Conservation (phyloP, 2,888 invertebrate genomes). For the Corythucha ciliata region DNA sequence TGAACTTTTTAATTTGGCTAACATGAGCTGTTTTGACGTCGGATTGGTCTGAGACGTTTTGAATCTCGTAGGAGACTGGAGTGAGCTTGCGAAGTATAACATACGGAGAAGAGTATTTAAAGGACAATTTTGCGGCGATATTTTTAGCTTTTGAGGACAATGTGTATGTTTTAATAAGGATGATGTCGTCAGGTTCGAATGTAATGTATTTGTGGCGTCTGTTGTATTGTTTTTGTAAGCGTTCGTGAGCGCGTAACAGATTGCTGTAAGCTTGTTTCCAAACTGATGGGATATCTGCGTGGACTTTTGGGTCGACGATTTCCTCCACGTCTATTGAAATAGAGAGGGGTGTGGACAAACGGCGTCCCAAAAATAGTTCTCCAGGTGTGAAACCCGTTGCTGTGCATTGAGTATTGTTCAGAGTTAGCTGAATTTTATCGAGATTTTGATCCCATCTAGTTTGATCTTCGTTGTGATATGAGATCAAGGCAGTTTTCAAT, state of each 20-base stretch:
- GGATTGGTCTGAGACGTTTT: neutral
- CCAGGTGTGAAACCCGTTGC: conserved; percentile 15
- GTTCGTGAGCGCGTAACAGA: conserved; percentile 3
- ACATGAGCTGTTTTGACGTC: conserved; percentile 6
- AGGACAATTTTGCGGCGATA: neutral
- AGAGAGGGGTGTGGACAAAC: conserved; percentile 8
- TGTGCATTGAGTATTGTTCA: conserved; percentile 10
- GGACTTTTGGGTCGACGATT: too few species aligned
- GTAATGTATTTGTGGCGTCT: neutral
- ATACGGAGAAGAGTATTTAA: conserved; percentile 4
- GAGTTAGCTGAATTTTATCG: conserved; percentile 1
- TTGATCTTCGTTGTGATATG: conserved; percentile 6
- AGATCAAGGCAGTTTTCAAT: conserved; percentile 12
- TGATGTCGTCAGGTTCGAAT: neutral
- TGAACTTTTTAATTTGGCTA: conserved; percentile 9
- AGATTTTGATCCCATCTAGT: conserved; percentile 13
- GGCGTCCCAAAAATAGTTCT: conserved; percentile 13
- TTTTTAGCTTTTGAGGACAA: neutral
- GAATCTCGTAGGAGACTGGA: neutral
- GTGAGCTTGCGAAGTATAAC: neutral
- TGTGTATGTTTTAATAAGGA: conserved; percentile 11
- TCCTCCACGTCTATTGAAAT: conserved; percentile 13
- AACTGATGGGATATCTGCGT: neutral
- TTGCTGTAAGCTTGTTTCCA: conserved; percentile 12
- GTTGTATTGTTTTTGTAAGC: neutral